Conservation (phyloP, 2,113 vertebrate species). For the Pyxicephalus adspersus region DNA sequence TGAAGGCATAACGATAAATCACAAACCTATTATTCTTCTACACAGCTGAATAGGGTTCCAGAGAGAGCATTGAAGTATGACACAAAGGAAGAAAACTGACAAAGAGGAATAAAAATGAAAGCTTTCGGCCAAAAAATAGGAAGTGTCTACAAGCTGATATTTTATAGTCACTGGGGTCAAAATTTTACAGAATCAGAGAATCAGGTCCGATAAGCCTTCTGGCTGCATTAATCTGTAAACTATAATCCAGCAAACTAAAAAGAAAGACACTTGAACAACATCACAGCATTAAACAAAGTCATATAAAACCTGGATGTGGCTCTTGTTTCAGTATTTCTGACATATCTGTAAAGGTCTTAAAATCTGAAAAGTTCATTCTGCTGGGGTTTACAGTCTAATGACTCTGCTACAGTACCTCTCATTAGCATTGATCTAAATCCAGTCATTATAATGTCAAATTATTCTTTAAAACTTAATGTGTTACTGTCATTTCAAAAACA, state of each 20-base stretch:
- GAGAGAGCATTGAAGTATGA: constrained; percentile 52
- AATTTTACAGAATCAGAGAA: constrained; percentile 22
- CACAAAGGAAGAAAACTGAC: constrained; percentile 54
- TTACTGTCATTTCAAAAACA: too few species aligned
- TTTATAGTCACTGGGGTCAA: constrained; percentile 37
- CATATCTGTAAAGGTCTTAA: too few species aligned
- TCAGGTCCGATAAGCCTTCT: neutral
- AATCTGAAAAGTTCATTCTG: too few species aligned
- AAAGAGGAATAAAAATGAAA: constrained; percentile 51
- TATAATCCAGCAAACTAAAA: neutral
- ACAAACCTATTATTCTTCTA: constrained; percentile 47
- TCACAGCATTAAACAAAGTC: neutral
- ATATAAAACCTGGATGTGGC: too few species aligned
- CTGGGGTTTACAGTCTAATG: too few species aligned
- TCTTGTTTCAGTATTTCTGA: too few species aligned
- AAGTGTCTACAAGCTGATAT: constrained; percentile 35
- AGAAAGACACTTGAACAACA: neutral
- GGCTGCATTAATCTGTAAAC: constrained; percentile 14
- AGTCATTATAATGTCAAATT: too few species aligned
- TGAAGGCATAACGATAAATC: constrained; percentile 45
- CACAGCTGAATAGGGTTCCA: constrained; percentile 53
- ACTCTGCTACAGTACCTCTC: too few species aligned
- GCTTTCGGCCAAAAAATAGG: constrained; percentile 40
- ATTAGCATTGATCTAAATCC: too few species aligned
- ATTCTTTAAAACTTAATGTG: too few species aligned